Conservation (phyloP, 2,888 invertebrate genomes). For the Bugulina stolonifera region DNA sequence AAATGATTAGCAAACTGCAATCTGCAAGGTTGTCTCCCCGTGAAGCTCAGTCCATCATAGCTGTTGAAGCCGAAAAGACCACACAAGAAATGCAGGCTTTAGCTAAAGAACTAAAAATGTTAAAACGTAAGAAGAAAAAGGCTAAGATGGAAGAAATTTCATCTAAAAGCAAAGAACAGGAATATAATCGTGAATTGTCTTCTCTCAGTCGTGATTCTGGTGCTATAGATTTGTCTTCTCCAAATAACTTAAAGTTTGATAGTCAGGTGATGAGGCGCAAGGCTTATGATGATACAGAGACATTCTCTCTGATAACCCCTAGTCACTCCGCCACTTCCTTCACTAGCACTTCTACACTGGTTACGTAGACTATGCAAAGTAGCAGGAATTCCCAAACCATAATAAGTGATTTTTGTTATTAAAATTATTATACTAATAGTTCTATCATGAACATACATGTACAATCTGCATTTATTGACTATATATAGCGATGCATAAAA, state of each 20-base stretch:
- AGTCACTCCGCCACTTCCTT: neutral
- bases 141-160: neutral
- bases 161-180: no score
- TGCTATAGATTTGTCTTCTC: constrained; percentile 21
- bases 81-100: constrained; percentile 18
- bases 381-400: no score
- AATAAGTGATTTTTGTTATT: no score
- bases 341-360: neutral
- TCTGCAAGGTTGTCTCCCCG: neutral
- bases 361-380: no score
- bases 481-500: no score
- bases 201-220: constrained; percentile 17
- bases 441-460: no score
- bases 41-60: constrained; percentile 5
- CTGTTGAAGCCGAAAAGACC: constrained; percentile 5
- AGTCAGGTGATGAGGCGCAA: neutral
- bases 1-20: neutral
- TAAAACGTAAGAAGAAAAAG: neutral
- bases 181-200: neutral
- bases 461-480: no score
- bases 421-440: no score
- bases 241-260: neutral
- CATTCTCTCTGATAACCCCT: neutral
- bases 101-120: constrained; percentile 22
- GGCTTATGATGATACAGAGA: neutral